Evolutionary conservation across 1,140 invertebrate species (phyloP).

Genomic region (Trichomalopsis sarcophagae): DNA sequence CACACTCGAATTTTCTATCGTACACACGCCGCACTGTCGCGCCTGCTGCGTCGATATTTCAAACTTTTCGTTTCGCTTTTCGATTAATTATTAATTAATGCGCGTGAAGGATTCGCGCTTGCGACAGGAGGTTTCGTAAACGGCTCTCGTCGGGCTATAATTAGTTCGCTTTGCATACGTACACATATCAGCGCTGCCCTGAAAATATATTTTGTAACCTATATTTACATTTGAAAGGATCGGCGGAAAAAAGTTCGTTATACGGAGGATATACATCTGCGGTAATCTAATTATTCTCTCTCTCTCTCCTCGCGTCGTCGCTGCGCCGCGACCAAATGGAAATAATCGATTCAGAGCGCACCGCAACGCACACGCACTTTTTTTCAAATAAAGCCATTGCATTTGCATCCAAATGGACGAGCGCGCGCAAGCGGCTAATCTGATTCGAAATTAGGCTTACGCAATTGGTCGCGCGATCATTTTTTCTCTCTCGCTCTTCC

Average conservation of each 20-base stretch:
- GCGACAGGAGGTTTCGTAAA: conserved; percentile 8
- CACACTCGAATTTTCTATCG: not conserved
- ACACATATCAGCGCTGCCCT: not conserved
- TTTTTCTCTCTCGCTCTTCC: not conserved
- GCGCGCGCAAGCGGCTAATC: not conserved
- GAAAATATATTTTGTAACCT: conserved; percentile 44
- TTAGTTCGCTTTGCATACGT: not conserved
- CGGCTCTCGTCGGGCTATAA: not conserved
- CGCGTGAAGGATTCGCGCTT: not conserved
- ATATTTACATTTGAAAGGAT: conserved; percentile 44
- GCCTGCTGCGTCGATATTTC: not conserved
- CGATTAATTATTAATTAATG: conserved; percentile 5
- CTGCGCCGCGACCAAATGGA: not conserved
- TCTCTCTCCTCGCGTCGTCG: no score
- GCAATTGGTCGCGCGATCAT: not conserved
- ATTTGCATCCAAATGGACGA: conserved; percentile 30
- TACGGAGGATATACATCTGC: not conserved
- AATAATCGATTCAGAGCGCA: not conserved
- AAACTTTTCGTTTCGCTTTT: not conserved
- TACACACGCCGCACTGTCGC: not conserved
- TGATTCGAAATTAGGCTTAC: conserved; percentile 19
- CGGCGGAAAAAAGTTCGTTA: not conserved
- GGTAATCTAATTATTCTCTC: conserved; percentile 12
- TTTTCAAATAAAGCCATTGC: conserved; percentile 17
- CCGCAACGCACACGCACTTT: not conserved